Evolutionary conservation across 35 echinoderm and acorn worm species (phyloP), one percentile per base, ranked within the genome.

Genomic region (Amphiura filiformis): DNA sequence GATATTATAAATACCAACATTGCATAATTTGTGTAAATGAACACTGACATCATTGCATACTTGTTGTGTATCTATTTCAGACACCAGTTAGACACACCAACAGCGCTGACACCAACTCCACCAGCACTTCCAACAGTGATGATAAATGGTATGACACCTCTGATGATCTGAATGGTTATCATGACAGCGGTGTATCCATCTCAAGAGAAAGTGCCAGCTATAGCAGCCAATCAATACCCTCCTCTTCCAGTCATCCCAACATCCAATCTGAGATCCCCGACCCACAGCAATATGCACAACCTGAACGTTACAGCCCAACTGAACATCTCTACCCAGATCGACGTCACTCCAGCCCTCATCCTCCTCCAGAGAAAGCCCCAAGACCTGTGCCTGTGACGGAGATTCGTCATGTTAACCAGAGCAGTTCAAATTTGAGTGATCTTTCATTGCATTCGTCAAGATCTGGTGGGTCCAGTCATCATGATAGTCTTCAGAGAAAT

Each of bases 131-230:
- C 61, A 94, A 88, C 36, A 94, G 80, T 81, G 96, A 99, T 32
- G 89, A 95, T 22, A 99, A 93, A 35, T 99, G 96, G 96, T 99
- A 99, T 32, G 96, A 99, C 78, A 88, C 84, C 41, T 78, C 78
- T 13, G 96, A 99, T 39, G 93, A 94, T 64, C 64, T 88, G 32
- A 91, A 94, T 35, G 88, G 86, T 83, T 94, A 94, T 56, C 89
- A 95, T 78, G 92, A 99, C 87, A 90, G 83, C 64, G 81, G 82
- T 28, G 84, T 91, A 32, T 34, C 95, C 3, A 76, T 87, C 11
- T 92, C 90, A 26, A 92, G 87, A 22, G 92, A 94, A 36, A 81
- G 79, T 33, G 79, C 88, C 0, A 85, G 84, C 13, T 83, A 84
- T 1, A 83, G 84, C 31, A 84, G 87, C 84, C 82, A 64, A 34